Evolutionary conservation across 2,797 vertebrate genomes (phyloP).

Genomic region (Neopelma chrysocephalum): DNA sequence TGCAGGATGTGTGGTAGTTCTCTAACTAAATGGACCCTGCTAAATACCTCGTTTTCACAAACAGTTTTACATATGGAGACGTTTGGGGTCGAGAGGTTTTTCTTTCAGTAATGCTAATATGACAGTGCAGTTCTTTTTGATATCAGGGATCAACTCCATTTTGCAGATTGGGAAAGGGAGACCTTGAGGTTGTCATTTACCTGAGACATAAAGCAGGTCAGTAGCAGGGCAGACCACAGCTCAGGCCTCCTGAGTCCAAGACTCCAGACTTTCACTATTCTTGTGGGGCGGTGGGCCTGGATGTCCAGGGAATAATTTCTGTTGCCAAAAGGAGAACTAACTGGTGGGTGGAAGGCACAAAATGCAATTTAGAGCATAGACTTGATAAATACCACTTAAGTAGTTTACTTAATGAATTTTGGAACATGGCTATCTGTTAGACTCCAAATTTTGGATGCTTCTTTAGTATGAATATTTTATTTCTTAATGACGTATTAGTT

Average conservation of each 20-base stretch:
- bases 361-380: not conserved
- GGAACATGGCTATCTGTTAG: not conserved
- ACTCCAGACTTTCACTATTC: not conserved
- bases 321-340: not conserved
- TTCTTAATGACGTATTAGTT: not conserved
- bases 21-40: not conserved
- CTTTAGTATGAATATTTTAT: not conserved
- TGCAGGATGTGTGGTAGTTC: not conserved
- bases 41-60: fast-evolving
- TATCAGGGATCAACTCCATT: not conserved
- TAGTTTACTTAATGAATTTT: not conserved
- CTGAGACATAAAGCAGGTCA: not conserved
- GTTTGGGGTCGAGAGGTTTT: not conserved
- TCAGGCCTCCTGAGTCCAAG: not conserved
- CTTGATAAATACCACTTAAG: not conserved
- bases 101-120: not conserved
- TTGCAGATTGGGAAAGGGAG: not conserved
- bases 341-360: not conserved
- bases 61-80: not conserved
- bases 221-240: not conserved
- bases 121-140: not conserved
- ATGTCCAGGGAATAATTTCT: not conserved
- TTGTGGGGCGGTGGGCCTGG: not conserved
- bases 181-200: not conserved
- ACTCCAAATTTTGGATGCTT: not conserved